Evolutionary conservation across 2,888 invertebrate genomes (phyloP).

Genomic region (Lasioglossum figueresi): DNA sequence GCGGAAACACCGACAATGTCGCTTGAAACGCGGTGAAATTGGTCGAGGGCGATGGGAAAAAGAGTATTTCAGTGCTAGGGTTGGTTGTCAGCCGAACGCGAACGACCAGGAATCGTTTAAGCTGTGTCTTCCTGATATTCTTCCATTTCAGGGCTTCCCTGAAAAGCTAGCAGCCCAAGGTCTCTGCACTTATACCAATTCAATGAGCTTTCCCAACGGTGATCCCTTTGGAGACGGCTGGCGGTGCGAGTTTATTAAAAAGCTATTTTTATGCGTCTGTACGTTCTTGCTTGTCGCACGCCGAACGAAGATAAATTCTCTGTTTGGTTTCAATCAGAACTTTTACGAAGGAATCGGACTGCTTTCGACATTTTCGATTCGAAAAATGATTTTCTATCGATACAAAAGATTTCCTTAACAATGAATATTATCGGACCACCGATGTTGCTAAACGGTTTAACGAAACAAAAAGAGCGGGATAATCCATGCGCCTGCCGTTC

Average conservation of each 20-base stretch:
- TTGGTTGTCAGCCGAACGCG: neutral
- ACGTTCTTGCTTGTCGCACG: neutral
- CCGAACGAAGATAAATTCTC: neutral
- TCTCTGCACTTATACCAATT: neutral
- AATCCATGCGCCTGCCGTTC: neutral
- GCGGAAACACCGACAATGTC: neutral
- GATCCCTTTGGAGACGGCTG: neutral
- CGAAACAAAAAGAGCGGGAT: neutral
- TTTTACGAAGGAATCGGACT: neutral
- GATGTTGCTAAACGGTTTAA: neutral
- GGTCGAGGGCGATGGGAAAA: neutral
- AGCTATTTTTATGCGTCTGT: neutral
- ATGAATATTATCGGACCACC: neutral
- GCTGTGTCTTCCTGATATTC: constrained; percentile 8
- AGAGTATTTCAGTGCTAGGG: neutral
- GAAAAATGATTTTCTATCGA: no score
- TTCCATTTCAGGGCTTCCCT: neutral
- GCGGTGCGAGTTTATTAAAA: neutral
- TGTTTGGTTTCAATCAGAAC: neutral
- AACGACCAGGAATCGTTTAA: constrained; percentile 1
- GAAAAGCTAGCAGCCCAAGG: neutral
- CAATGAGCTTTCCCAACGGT: neutral
- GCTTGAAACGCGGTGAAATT: constrained; percentile 4
- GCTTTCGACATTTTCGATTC: neutral
- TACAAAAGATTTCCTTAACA: neutral